Evolutionary conservation across 2,113 vertebrate genomes (phyloP), one percentile per base, ranked within the genome.

Genomic region (Oncorhynchus tshawytscha): DNA sequence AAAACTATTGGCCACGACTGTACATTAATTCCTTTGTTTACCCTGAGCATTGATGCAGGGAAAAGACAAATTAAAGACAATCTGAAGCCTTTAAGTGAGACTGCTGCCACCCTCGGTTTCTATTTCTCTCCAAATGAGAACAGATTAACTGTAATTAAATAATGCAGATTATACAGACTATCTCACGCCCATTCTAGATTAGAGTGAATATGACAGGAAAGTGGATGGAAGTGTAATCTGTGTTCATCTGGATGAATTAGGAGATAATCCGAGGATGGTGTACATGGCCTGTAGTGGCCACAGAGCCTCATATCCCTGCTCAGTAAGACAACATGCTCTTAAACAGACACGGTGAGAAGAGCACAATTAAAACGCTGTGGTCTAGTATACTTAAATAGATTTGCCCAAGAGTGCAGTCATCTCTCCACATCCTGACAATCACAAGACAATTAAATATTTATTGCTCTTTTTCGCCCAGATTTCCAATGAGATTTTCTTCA

Each of bases 401-500:
- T 62, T 24, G 18, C n/a, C n/a, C 7, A 8, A 62, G 24, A n/a
- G 12, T 49, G 4, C 54, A 59, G 71, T 60, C 71, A 59, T 45
- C n/a, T n/a, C 6, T n/a, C 59, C 59, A 62, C 59, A 62, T n/a
- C n/a, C 54, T 73, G 29, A 15, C 31, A 65, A 74, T 74, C 72
- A 74, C 12, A 73, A 59, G 51, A n/a, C 54, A 72, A 57, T 72
- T 72, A 59, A 59, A 59, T 54, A 16, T 54, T 18, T 54, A 66
- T 25, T 74, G 62, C 8, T 59, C 59, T 60, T 72, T 60, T 57
- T 72, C 39, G 27, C 27, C 60, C 60, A 74, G 34, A 49, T 57
- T 74, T 48, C 22, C 60, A 74, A 65, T 66, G n/a, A 65, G 72
- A 66, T 74, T 74, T 74, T 18, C 60, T 67, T 27, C 49, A 66